phyloP scores from a whole-genome alignment of 2,113 vertebrate species.

The Semnornis frantzii region DNA sequence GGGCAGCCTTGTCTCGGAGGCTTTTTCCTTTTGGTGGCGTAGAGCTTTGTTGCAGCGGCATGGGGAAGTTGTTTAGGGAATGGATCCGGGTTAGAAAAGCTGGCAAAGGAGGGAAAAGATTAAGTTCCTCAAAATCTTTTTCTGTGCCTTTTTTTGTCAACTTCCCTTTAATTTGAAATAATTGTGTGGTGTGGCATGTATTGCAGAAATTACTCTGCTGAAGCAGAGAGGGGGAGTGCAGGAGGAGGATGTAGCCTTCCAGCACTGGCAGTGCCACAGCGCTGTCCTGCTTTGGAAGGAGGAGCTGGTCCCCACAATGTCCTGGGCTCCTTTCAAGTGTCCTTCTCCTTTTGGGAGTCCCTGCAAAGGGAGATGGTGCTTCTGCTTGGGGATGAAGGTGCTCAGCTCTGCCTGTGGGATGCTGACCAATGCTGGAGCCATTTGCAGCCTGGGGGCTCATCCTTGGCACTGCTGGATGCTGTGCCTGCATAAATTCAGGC shows the following conservation, averaged over 20 bases:
- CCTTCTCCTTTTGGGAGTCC: background rate
- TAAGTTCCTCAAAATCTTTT: constrained; percentile 6
- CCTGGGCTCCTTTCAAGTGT: background rate
- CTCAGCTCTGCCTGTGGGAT: background rate
- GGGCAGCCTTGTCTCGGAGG: background rate
- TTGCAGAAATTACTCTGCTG: background rate
- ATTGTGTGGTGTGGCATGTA: accelerated
- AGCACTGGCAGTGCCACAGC: background rate
- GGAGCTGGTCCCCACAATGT: background rate
- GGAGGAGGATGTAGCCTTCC: background rate
- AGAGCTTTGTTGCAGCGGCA: background rate
- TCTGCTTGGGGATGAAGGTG: background rate
- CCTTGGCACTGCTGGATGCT: accelerated
- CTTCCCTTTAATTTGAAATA: background rate
- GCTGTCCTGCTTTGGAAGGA: background rate
- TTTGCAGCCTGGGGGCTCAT: background rate
- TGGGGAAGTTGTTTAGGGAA: constrained; percentile 6
- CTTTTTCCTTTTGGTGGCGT: background rate
- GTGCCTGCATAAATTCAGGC: background rate
- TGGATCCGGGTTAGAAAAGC: background rate
- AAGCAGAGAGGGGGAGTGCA: background rate
- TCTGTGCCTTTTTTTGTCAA: background rate
- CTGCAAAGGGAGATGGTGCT: accelerated
- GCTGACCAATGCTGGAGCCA: background rate
- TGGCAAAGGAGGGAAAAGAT: background rate